These are phyloP conservation scores for Sebastes hopkinsi DNA, from an alignment of 2,797 vertebrate genomes.

Conservation along the genomic window DNA sequence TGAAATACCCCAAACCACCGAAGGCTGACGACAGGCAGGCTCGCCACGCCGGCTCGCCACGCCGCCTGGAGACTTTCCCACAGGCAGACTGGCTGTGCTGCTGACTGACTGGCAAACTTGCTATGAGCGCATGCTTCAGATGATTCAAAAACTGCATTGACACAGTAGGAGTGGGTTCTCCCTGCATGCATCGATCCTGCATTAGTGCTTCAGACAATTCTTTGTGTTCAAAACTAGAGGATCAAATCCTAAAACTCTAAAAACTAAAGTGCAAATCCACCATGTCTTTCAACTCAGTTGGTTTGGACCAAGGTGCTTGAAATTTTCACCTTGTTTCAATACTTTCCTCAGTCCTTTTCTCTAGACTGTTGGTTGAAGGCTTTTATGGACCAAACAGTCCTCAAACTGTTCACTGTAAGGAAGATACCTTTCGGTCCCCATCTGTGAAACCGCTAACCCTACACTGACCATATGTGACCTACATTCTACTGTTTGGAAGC, in stretches of 20 bases:
- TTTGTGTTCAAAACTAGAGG: neutral
- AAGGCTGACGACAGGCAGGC: constrained; percentile 62
- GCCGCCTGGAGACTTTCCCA: constrained; percentile 53
- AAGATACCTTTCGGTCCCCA: constrained; percentile 3
- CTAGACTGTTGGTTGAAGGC: neutral
- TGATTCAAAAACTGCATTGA: neutral
- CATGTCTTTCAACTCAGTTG: neutral
- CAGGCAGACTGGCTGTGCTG: constrained; percentile 15
- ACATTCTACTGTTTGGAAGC: constrained; percentile 21
- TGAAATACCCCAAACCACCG: constrained; percentile 71
- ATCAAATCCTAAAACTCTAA: neutral
- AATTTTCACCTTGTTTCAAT: neutral
- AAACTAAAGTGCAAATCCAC: neutral
- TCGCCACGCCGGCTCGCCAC: constrained; percentile 42
- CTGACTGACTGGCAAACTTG: neutral
- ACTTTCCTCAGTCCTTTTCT: neutral
- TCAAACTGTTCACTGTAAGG: neutral
- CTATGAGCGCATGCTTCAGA: neutral
- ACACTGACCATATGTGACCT: constrained; percentile 27
- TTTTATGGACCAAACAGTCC: neutral
- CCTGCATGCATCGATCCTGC: neutral
- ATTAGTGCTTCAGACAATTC: neutral
- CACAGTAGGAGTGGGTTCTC: neutral
- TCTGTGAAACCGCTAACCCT: constrained; percentile 24
- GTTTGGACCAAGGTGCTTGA: neutral